Base-by-base conservation (phyloP, 2,113 vertebrate genomes). In the Tupaia tana region DNA sequence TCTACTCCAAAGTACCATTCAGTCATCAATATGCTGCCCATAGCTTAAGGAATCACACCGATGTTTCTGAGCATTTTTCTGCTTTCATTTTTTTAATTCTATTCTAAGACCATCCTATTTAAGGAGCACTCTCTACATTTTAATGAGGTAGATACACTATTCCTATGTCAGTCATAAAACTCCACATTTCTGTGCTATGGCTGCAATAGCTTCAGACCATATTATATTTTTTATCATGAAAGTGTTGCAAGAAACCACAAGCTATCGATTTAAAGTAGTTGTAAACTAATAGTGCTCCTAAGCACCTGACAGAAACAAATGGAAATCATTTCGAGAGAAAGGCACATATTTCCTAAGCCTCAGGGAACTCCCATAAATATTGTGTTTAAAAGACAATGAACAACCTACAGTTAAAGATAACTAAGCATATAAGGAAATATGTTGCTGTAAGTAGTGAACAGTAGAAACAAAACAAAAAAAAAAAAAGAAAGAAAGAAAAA, bases 401-500 rank as follows among this genome's bases (percentile, higher is more conserved):
- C 8, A 90, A 20, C 6, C n/a, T 52, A 66, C 54, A 91, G 85
- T 74, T 93, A 91, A 91, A 78, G 64, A 70, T 77, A 90, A 79
- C 8, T 69, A 90, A 84, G 11, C 15, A 58, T 14, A 19, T 10
- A 73, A 74, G 25, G 19, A 91, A 87, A 70, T 84, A 86, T 70
- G 27, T 59, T 83, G 31, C 25, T 67, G 56, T n/a, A n/a, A 63
- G 31, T 56, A 93, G 83, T 67, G 75, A 73, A 27, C 54, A 73
- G 4, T 31, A 94, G 11, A 31, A 84, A 52, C 69, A 69, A 43
- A 43, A 43, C 43, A 43, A 43, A 43, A 43, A 43, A 4, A 43
- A 4, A 43, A 43, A 43, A 43, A 43, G 43, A 43, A 43, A 43
- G 43, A 43, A 43, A 43, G 43, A 43, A 43, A 43, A 43, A 59